phyloP scores from a whole-genome alignment of 2,888 invertebrate species.

The Zele albiditarsus region DNA sequence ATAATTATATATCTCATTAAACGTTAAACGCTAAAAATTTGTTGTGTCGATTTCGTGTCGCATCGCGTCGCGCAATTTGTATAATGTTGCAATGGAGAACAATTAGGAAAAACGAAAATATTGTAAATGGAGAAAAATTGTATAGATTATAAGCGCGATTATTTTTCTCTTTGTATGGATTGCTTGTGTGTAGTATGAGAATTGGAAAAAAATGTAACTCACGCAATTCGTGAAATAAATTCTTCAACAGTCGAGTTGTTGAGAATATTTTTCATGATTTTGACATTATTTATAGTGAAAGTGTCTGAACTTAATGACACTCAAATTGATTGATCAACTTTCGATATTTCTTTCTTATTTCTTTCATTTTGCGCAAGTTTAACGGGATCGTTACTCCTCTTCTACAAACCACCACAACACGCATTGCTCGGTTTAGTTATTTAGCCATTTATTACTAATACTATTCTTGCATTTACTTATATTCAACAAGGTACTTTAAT shows the following conservation, averaged over 20 bases:
- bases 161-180: not conserved
- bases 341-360: constrained; percentile 23
- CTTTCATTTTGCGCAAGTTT: constrained; percentile 41
- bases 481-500: constrained; percentile 71
- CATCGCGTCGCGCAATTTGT: constrained; percentile 36
- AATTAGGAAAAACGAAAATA: not conserved
- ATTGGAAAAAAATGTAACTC: not conserved
- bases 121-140: constrained; percentile 17
- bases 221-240: not conserved
- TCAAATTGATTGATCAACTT: constrained; percentile 12
- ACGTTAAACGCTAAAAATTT: constrained; percentile 27
- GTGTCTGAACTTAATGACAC: not conserved
- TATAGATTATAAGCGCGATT: not conserved
- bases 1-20: constrained; percentile 25
- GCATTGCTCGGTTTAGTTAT: constrained; percentile 35
- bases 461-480: constrained; percentile 66
- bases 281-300: constrained; percentile 4
- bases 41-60: constrained; percentile 28
- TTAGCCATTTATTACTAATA: constrained; percentile 47
- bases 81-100: constrained; percentile 24
- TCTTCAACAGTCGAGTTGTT: constrained; percentile 1
- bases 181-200: not conserved
- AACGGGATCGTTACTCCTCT: constrained; percentile 32
- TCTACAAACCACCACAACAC: constrained; percentile 30
- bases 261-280: constrained; percentile 10